Evolutionary conservation across 2,797 vertebrate species (phyloP).

Genomic region (Vultur gryphus): DNA sequence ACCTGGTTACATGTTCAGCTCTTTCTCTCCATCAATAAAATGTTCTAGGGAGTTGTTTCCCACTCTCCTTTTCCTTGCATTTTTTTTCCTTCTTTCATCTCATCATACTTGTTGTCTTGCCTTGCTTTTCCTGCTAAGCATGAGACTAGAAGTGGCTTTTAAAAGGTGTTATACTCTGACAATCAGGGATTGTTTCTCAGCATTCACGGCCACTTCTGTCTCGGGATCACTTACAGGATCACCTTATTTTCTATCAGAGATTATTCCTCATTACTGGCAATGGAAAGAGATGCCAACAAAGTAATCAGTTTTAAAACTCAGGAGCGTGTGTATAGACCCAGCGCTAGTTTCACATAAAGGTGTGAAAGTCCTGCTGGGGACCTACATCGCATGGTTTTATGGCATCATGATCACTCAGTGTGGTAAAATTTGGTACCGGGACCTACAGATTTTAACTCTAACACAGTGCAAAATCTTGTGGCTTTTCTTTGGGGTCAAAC

Average conservation of each 20-base stretch:
- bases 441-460: not conserved
- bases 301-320: not conserved
- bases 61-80: not conserved
- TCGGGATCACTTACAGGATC: not conserved
- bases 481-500: not conserved
- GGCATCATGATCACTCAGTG: not conserved
- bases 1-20: not conserved
- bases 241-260: not conserved
- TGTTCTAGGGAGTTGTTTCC: not conserved
- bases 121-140: not conserved
- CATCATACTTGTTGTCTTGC: not conserved
- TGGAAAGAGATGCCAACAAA: not conserved
- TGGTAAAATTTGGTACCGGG: not conserved
- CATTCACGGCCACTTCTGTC: not conserved
- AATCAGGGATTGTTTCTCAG: not conserved
- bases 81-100: not conserved
- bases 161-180: not conserved
- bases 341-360: not conserved
- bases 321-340: not conserved
- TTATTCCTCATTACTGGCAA: not conserved
- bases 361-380: not conserved
- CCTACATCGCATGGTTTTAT: fast-evolving
- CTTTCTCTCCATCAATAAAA: not conserved
- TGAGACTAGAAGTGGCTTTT: not conserved
- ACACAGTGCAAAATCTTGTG: not conserved